Base-by-base conservation (phyloP, 2,113 vertebrate species). In the Parus major region DNA sequence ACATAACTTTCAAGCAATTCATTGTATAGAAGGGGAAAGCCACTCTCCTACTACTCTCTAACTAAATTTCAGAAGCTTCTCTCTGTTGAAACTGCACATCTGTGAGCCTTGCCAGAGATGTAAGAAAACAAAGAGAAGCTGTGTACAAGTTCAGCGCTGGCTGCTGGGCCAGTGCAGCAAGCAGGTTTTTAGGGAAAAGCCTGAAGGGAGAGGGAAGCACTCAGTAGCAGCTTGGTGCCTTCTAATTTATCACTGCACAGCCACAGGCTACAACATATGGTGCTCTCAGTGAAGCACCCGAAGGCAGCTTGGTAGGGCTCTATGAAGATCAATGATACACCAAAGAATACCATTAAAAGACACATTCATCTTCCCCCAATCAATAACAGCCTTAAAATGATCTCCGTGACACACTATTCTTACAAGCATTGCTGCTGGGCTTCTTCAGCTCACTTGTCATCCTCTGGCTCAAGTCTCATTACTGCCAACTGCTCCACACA, bases 251-350 rank as follows among this genome's bases (percentile, higher is more conserved):
- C 83, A 88, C 61, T 1, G 5, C 91, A 53, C 65, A 68, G 90
- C 95, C 95, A 86, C 89, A 66, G 81, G 96, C 95, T 81, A 85
- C 4, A 2, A 91, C 50, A 60, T 82, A 78, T 60, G 90, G 83
- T 22, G 29, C 70, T 92, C 56, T 42, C 80, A 76, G 84, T 29
- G 84, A 95, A 92, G 91, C 86, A 89, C 82, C 85, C 52, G 68
- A 93, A 93, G 92, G 86, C 90, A 97, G 93, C 90, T 80, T 42
- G 77, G 85, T 89, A 83, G 89, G 92, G 85, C 87, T 92, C 88
- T 96, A 95, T 95, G 91, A 97, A 98, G 97, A 98, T 98, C 97
- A 97, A 97, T 96, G 96, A 88, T 88, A 87, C 69, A 86, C 87
- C 68, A 87, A 96, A 97, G 95, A 94, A 85, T 92, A 97, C 85